Conservation (phyloP, 2,888 invertebrate species). For the Drosophila nigritarsus region DNA sequence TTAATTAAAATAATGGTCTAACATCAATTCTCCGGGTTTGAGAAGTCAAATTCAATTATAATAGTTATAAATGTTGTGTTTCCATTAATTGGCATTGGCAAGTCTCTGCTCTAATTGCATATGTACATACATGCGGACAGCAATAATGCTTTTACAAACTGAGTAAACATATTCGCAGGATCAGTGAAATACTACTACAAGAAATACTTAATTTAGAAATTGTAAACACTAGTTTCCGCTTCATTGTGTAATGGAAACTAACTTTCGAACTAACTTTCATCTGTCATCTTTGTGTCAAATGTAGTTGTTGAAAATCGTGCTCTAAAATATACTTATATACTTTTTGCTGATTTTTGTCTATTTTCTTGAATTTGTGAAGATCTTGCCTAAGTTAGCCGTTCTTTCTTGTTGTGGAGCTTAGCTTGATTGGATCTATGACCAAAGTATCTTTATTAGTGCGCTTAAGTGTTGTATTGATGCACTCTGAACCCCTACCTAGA, state of each 20-base stretch:
- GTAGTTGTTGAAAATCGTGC: not conserved
- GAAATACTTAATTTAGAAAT: not conserved
- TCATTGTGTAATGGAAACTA: not conserved
- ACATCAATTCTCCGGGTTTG: not conserved
- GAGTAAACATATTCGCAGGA: not conserved
- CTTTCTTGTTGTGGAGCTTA: not conserved
- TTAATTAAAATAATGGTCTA: not conserved
- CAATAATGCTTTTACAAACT: not conserved
- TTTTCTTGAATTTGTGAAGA: not conserved
- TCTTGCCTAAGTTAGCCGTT: not conserved
- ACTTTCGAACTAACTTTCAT: not conserved
- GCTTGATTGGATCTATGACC: not conserved
- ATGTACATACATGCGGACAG: too few relatives aligned
- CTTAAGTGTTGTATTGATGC: not conserved
- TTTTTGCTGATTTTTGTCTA: not conserved
- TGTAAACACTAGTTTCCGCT: not conserved
- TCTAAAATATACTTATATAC: not conserved
- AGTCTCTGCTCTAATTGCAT: not conserved
- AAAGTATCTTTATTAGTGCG: slow-evolving; percentile 11
- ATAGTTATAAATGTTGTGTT: not conserved
- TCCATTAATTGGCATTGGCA: too few relatives aligned
- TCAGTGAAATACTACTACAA: not conserved
- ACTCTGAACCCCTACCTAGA: not conserved
- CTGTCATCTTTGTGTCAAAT: not conserved
- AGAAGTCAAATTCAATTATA: not conserved